Conservation (phyloP, 37 sponge, comb jelly and placozoan species). For the Amphimedon queenslandica region DNA sequence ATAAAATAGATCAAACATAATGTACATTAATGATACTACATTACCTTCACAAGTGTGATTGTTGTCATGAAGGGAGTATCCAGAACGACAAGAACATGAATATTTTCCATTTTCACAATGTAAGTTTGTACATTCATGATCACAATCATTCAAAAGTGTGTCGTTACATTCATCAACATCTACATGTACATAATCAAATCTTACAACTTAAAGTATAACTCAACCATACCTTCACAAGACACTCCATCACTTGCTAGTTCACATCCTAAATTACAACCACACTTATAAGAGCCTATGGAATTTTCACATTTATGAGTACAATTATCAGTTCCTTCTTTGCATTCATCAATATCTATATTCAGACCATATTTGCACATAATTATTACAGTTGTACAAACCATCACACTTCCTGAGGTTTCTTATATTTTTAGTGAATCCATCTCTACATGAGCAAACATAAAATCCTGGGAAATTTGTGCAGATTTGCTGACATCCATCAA, state of each 20-base stretch:
- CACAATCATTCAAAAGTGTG: background rate
- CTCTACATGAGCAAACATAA: slow-evolving; percentile 15
- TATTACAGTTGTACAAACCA: background rate
- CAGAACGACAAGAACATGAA: background rate
- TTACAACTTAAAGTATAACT: no score
- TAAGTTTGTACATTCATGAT: background rate
- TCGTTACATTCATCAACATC: background rate
- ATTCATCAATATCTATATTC: slow-evolving; percentile 42
- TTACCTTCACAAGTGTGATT: slow-evolving; percentile 3
- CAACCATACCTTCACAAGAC: background rate
- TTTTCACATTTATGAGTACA: slow-evolving; percentile 42
- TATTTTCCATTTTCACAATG: background rate
- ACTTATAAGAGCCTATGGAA: slow-evolving; percentile 36
- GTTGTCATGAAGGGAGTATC: background rate
- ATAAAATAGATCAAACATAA: background rate
- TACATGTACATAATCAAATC: background rate
- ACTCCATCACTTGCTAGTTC: slow-evolving; percentile 6
- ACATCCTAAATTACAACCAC: slow-evolving; percentile 12
- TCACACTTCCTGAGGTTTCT: background rate
- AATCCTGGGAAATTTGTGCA: slow-evolving; percentile 5
- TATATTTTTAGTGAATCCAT: background rate
- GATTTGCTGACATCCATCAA: background rate
- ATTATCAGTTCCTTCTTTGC: slow-evolving; percentile 16
- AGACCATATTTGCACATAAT: background rate
- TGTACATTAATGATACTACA: background rate